Evolutionary conservation across 2,797 vertebrate species (phyloP), one percentile per base, ranked within the genome.

Genomic region (Danio tinwini): DNA sequence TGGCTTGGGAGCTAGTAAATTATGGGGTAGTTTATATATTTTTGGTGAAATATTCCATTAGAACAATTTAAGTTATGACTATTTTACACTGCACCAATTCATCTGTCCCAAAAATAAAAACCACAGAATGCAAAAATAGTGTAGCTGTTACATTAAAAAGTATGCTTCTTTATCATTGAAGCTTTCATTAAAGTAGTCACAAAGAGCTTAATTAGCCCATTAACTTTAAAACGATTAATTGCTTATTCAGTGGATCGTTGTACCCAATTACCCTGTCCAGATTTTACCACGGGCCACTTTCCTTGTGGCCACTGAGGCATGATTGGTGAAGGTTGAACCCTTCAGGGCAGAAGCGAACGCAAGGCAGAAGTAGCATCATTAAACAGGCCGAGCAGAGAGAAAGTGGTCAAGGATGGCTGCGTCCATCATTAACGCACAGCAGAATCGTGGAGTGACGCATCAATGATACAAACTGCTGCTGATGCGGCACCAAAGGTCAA

Each of bases 301-400:
- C 61, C 68, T 17, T 58, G 47, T 70, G 45, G 10, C 14, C 29
- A 58, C 39, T 42, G 19, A 56, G 59, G 42, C 62, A 58, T 53
- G 74, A 65, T 63, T 42, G 11, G 42, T 9, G 10, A 73, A 56
- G 64, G 59, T 52, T 63, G 37, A 0, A 12, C 7, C 19, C 53
- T 61, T 44, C 4, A 16, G 16, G 19, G 50, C 29, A 67, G 56
- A 61, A 17, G 42, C 29, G 1, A 29, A 75, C 8, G 3, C 40
- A 56, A 80, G 45, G 70, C 78, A 85, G 78, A 78, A 53, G 75
- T 21, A 53, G 74, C 76, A 17, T 45, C 59, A 81, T 72, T 76
- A 81, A 85, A 78, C 78, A 64, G 63, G 21, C 14, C 21, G 8
- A 17, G 59, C 63, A 63, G 37, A 13, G 61, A 80, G 59, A 65